phyloP scores from a whole-genome alignment of 2,113 vertebrate species.

The Hemiscyllium ocellatum region DNA sequence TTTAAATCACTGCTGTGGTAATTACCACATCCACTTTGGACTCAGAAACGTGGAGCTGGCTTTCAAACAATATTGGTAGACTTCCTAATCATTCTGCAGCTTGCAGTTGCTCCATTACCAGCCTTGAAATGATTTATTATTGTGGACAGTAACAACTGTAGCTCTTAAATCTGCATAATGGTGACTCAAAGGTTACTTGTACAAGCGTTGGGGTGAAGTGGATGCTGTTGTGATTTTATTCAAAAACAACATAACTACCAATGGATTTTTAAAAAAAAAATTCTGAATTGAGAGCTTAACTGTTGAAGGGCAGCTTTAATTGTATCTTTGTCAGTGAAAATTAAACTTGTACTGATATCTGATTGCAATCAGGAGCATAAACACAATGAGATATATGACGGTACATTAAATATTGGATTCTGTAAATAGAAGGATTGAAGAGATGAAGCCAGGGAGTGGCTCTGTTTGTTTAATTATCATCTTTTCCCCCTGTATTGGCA shows the following conservation, averaged over 20 bases:
- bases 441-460: background rate
- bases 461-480: background rate
- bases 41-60: conserved; percentile 8
- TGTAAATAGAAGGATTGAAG: background rate
- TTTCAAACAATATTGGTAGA: conserved; percentile 22
- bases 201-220: background rate
- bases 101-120: conserved; percentile 17
- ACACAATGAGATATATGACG: background rate
- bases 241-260: background rate
- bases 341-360: background rate
- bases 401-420: background rate
- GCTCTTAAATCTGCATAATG: background rate
- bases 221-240: background rate
- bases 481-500: background rate
- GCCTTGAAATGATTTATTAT: background rate
- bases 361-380: background rate
- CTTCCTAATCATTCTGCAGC: background rate
- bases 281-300: background rate
- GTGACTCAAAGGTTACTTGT: background rate
- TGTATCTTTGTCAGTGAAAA: background rate
- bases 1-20: conserved; percentile 14
- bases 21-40: conserved; percentile 15
- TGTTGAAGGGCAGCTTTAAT: background rate
- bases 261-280: background rate
- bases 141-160: background rate